Percentiles rank a stretch among this genome's conserved stretches.
phyloP scores from a whole-genome alignment of 2,888 invertebrate species.

The Camptogramma bilineatum region DNA sequence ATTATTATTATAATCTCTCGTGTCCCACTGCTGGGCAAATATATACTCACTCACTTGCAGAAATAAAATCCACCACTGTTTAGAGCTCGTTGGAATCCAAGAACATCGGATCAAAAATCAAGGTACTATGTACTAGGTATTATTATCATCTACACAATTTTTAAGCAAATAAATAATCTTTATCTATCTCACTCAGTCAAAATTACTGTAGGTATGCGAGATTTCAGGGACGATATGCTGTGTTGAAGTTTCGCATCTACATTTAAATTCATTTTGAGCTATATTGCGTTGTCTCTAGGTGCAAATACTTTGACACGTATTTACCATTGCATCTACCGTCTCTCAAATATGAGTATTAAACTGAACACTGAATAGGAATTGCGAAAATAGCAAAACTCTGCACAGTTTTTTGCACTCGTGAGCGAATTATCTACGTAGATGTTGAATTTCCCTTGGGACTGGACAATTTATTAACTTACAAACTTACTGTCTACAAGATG shows the following conservation, averaged over 20 bases:
- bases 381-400: not conserved
- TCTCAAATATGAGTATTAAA: not conserved
- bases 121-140: no score
- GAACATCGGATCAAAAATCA: no score
- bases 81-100: no score
- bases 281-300: not conserved
- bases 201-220: no score
- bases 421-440: not conserved
- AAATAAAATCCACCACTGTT: no score
- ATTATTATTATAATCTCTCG: no score
- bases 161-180: no score
- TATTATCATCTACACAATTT: no score
- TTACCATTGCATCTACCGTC: not conserved
- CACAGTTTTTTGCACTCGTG: not conserved
- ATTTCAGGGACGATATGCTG: not conserved
- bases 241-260: not conserved
- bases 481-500: constrained; percentile 5
- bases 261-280: not conserved
- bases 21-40: no score
- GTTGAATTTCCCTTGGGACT: not conserved
- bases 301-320: not conserved
- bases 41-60: no score
- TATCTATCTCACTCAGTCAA: no score
- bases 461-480: not conserved
- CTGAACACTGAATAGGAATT: not conserved